Conservation (phyloP, 2,113 vertebrate genomes). For the Neogale vison region DNA sequence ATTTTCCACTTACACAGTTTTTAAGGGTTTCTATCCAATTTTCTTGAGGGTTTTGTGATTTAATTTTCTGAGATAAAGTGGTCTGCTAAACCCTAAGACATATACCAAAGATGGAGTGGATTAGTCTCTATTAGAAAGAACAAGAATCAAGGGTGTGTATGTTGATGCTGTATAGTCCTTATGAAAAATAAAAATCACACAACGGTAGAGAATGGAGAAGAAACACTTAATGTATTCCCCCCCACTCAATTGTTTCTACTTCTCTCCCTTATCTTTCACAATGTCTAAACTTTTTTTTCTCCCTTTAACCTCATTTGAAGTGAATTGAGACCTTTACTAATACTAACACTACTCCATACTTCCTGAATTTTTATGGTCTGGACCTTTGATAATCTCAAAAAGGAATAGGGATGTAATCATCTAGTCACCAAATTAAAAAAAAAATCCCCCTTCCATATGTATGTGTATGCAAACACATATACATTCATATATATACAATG, state of each 20-base stretch:
- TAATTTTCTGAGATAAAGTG: background rate
- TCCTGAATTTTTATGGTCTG: background rate
- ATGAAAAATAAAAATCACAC: background rate
- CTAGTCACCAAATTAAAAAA: background rate
- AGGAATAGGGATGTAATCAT: background rate
- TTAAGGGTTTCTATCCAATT: background rate
- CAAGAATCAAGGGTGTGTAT: background rate
- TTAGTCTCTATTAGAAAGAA: background rate
- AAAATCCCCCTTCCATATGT: too few species aligned
- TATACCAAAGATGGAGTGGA: background rate
- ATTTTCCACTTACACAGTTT: background rate
- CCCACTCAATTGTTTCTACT: background rate
- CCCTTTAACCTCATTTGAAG: background rate
- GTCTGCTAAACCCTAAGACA: background rate
- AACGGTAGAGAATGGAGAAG: background rate
- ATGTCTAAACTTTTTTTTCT: background rate
- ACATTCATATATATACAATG: background rate
- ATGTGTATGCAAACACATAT: background rate
- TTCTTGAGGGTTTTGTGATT: background rate
- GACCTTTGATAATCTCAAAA: background rate
- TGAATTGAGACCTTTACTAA: slow-evolving; percentile 4
- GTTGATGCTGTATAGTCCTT: background rate
- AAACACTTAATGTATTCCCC: background rate
- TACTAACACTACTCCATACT: background rate
- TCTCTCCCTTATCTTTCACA: background rate